These are phyloP conservation scores for Columbina picui DNA, from an alignment of 2,113 vertebrate species.

Conservation along the genomic window DNA sequence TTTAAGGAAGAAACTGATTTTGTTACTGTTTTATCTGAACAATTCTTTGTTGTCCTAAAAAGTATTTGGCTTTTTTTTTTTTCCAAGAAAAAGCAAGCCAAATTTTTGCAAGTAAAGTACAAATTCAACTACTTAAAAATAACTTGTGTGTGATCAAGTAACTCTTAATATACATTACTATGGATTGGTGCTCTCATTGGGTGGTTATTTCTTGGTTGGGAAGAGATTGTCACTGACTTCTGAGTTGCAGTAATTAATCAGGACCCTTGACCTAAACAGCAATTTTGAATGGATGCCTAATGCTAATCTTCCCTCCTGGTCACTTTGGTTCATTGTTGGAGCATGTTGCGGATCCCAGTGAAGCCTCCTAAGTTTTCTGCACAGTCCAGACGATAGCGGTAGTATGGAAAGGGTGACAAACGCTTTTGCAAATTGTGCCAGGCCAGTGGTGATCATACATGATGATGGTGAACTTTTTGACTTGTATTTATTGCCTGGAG, in stretches of 20 bases:
- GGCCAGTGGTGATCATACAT: accelerated
- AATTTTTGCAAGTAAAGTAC: not conserved
- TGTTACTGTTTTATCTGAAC: not conserved
- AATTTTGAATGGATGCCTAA: not conserved
- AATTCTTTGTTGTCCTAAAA: not conserved
- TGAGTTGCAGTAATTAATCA: not conserved
- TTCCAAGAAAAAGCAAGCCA: not conserved
- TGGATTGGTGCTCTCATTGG: not conserved
- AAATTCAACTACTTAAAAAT: not conserved
- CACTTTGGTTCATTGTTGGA: not conserved
- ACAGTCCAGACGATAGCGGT: accelerated
- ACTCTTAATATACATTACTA: not conserved
- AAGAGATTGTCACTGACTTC: not conserved
- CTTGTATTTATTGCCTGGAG: not conserved
- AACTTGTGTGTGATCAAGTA: not conserved
- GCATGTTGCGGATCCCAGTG: not conserved
- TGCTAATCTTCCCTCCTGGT: not conserved
- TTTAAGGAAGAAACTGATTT: not conserved
- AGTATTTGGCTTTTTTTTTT: not conserved
- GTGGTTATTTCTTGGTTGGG: not conserved
- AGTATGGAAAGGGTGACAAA: not conserved
- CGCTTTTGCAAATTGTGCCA: not conserved
- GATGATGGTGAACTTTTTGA: not conserved
- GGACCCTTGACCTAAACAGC: not conserved
- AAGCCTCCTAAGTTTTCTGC: not conserved